phyloP scores from a whole-genome alignment of 2,888 invertebrate genomes.

The Frankliniella fusca region DNA sequence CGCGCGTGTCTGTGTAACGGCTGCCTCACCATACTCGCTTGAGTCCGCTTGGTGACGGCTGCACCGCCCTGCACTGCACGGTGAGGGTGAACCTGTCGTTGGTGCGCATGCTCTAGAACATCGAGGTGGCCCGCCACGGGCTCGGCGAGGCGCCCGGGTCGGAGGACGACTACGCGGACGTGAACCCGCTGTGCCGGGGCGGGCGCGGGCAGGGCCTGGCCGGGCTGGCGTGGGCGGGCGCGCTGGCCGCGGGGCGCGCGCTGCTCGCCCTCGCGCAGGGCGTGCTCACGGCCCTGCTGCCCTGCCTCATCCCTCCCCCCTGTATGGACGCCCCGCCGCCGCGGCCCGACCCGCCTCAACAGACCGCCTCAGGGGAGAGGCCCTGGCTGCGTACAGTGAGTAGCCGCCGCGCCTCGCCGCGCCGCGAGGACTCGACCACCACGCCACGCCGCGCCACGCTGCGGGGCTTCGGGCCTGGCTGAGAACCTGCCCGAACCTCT shows the following conservation, averaged over 20 bases:
- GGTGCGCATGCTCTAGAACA: slow-evolving; percentile 1
- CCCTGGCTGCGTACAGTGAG: background rate
- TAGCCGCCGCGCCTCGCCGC: background rate
- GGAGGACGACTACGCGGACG: slow-evolving; percentile 7
- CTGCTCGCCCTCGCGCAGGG: background rate
- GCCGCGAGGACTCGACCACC: background rate
- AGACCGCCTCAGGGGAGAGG: background rate
- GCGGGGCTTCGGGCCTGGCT: background rate
- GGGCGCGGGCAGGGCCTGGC: background rate
- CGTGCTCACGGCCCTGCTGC: background rate
- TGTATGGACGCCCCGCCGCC: background rate
- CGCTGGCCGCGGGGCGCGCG: background rate
- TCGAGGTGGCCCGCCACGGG: slow-evolving; percentile 19
- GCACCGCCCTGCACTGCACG: background rate
- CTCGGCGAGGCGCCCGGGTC: slow-evolving; percentile 8
- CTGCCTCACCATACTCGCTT: no score
- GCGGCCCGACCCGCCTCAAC: background rate
- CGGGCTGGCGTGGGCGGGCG: background rate
- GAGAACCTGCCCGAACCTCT: background rate
- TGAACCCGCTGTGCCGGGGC: background rate
- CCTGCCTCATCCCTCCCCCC: background rate
- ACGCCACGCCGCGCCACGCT: background rate
- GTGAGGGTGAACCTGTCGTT: background rate
- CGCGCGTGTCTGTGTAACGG: no score
- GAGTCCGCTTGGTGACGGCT: background rate